Evolutionary conservation across 1,140 invertebrate genomes (phyloP), one percentile per base, ranked within the genome.

Genomic region (Bombus huntii): DNA sequence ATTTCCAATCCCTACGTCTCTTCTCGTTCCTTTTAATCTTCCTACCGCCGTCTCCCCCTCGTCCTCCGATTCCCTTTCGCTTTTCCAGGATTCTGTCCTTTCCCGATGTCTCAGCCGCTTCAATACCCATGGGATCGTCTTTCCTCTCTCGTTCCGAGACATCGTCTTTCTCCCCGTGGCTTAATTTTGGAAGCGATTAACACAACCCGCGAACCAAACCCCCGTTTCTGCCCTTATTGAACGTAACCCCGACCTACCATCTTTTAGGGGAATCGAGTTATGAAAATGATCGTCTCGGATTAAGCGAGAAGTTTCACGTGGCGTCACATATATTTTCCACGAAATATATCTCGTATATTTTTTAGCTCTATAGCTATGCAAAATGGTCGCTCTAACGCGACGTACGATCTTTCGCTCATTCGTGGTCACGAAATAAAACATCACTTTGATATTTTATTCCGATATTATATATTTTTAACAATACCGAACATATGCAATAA

Each of bases 141-240:
- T 62, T n/a, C 22, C 53, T n/a, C 47, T 28, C 75, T 39, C 57
- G 44, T 39, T 18, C 34, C 53, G 57, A 39, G 53, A 62, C 47
- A 62, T 13, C 57, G 44, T 15, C 31, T 39, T 22, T 62, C 28
- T 65, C 57, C 37, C 39, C 37, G 75, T 62, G 39, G 75, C 75
- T 65, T 65, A 37, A 65, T 77, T 77, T 77, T 42, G 57, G 5
- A n/a, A 77, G 57, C 75, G 75, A 34, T 65, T 65, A 65, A 77
- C 75, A 25, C 47, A 39, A 37, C 3, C 74, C 53, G 3, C 37
- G 31, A 34, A 74, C 15, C 75, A n/a, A 25, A 39, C 53, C 13
- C 57, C 37, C 31, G 28, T 62, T 62, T 77, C 39, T 37, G 13
- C 34, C 12, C 34, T 65, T 42, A 65, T 77, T 28, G 75, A 77